Evolutionary conservation across 92 coral and sea anemone genomes (phyloP).

Genomic region (Umimayanthus chanpuru): DNA sequence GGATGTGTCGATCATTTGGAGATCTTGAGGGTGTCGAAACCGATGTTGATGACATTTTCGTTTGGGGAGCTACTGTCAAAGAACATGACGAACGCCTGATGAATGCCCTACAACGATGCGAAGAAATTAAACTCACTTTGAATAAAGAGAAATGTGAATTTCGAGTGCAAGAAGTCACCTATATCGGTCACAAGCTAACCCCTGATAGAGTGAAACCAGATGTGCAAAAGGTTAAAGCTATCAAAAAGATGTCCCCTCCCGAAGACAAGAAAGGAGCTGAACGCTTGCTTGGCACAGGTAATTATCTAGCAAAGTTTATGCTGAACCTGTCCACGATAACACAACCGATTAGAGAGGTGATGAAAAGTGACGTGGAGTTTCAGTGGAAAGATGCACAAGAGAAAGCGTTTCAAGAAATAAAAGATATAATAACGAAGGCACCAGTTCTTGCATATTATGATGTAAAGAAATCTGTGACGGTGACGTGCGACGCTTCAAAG

Average conservation of each 20-base stretch:
- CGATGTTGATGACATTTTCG: conserved; percentile 52
- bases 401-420: background rate
- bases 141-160: conserved; percentile 50
- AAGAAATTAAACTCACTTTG: background rate
- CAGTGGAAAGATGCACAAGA: conserved; percentile 8
- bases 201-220: conserved; percentile 35
- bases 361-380: conserved; percentile 8
- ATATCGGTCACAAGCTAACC: conserved; percentile 51
- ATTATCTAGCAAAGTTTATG: conserved; percentile 31
- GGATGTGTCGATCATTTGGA: conserved; percentile 40
- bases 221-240: conserved; percentile 35
- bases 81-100: conserved; percentile 54
- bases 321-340: conserved; percentile 14
- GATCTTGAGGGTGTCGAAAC: conserved; percentile 53
- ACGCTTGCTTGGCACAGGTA: conserved; percentile 22
- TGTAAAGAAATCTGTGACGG: background rate
- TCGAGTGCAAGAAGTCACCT: conserved; percentile 53
- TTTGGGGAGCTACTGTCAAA: conserved; percentile 38
- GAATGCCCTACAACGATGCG: conserved; percentile 49
- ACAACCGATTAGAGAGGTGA: conserved; percentile 19
- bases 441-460: conserved; percentile 31
- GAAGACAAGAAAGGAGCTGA: conserved; percentile 36
- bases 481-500: conserved; percentile 19
- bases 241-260: conserved; percentile 39
- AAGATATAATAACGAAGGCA: conserved; percentile 1